These are phyloP conservation scores for Schrankia costaestrigalis DNA, from an alignment of 2,888 invertebrate species.

Conservation along the genomic window DNA sequence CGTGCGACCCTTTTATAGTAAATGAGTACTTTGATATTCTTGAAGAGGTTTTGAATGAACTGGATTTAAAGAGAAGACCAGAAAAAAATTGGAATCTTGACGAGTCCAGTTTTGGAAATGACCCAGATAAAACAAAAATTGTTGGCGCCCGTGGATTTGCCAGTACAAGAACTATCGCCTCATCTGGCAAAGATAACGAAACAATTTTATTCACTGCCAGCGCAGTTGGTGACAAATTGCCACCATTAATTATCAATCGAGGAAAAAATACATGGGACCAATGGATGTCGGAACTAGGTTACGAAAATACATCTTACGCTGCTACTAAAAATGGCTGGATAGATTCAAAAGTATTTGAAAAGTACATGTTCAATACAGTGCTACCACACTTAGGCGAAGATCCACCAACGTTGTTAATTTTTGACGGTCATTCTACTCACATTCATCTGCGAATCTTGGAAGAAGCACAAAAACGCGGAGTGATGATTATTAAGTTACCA, in stretches of 20 bases:
- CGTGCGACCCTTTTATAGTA: constrained; percentile 22
- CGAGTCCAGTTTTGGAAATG: constrained; percentile 11
- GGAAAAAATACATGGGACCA: constrained; percentile 46
- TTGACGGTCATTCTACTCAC: constrained; percentile 5
- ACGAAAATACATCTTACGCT: constrained; percentile 32
- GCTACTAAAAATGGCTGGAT: constrained; percentile 39
- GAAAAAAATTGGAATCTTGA: constrained; percentile 19
- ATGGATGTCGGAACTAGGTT: constrained; percentile 42
- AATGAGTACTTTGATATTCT: constrained; percentile 18
- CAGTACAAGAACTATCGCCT: constrained; percentile 24
- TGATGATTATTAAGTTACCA: constrained; percentile 7
- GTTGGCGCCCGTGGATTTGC: constrained; percentile 13
- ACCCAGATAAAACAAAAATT: constrained; percentile 11
- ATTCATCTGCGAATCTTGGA: constrained; percentile 4
- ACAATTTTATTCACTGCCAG: constrained; percentile 29
- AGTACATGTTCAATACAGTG: constrained; percentile 1
- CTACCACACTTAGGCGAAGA: neutral
- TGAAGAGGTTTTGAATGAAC: constrained; percentile 10
- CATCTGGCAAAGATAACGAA: constrained; percentile 37
- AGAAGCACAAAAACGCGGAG: constrained; percentile 1
- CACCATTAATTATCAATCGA: constrained; percentile 40
- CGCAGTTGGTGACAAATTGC: constrained; percentile 31
- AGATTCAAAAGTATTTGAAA: constrained; percentile 27
- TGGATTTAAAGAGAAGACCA: constrained; percentile 15
- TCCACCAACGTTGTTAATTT: constrained; percentile 2